Base-by-base conservation (phyloP, 2,888 invertebrate species). In the Andrena minutula region DNA sequence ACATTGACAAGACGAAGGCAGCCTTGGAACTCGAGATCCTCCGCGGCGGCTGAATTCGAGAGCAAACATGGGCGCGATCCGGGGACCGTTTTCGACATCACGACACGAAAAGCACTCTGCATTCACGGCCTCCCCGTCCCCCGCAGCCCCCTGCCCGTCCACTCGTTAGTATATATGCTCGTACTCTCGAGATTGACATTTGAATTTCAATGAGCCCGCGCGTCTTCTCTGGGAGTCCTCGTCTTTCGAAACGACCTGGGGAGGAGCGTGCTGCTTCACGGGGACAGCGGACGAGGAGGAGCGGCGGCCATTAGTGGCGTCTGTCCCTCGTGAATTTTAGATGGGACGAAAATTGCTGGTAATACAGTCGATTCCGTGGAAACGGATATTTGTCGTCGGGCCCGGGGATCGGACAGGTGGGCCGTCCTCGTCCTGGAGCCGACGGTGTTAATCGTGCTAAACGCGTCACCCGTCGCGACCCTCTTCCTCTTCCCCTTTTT, bases 11-110 rank as follows among this genome's bases (percentile, higher is more conserved):
- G 76, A 70, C 63, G 72, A 66, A 72, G 76, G 58, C 75, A 83
- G 78, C 80, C 87, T 87, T 83, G 82, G 61, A 73, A 79, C 82
- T 84, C 65, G 78, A 85, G 86, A 80, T 86, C 69, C 79, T 81
- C 61, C 76, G 75, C 35, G 64, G 41, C 82, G 68, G 65, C 80
- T 84, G 84, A 89, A 90, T 90, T 87, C 83, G 80, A 84, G 88
- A 88, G 88, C 89, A 90, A 90, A 90, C 82, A 90, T 89, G 86
- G 88, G 89, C 78, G 89, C 86, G 89, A 84, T 87, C 86, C 83
- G 78, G 68, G 84, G 83, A 81, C 83, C 78, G 83, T 88, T 86
- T 89, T 89, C 84, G 88, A 87, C 87, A 87, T 88, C 87, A 82
- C 77, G 82, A 84, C 87, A 86, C 85, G 82, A 84, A 82, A 83